A percentile compares a stretch with the other conserved stretches of the same genome.
Evolutionary conservation across 2,888 invertebrate species (phyloP).

Genomic region (Tricholauxania praeusta): DNA sequence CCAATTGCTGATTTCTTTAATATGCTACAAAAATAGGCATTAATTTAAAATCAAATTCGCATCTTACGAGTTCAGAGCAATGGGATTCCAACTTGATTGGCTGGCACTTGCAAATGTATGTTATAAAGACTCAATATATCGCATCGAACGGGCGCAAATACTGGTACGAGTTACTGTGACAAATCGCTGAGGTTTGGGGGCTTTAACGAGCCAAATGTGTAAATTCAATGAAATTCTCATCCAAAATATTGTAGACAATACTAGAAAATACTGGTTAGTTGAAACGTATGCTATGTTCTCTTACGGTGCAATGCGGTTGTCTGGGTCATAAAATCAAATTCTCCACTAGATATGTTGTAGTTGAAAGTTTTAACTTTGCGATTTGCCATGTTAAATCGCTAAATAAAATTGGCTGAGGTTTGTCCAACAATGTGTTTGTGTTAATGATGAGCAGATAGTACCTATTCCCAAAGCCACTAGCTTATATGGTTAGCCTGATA

Average conservation of each 20-base stretch:
- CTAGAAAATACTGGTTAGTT: constrained; percentile 2
- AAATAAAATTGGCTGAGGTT: constrained; percentile 25
- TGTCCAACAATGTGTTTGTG: constrained; percentile 25
- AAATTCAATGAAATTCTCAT: too few species aligned
- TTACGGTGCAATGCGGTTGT: not conserved
- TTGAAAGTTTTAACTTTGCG: not conserved
- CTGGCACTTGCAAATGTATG: too few species aligned
- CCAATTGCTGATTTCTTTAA: too few species aligned
- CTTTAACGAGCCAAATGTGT: too few species aligned
- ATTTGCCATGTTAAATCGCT: not conserved
- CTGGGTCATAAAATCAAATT: not conserved
- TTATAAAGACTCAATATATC: too few species aligned
- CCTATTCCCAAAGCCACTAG: not conserved
- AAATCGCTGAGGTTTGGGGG: constrained; percentile 42
- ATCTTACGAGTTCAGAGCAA: constrained; percentile 39
- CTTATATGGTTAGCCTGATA: constrained; percentile 19
- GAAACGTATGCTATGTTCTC: not conserved
- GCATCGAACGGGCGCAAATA: not conserved
- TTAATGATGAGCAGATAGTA: not conserved
- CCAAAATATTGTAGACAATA: not conserved
- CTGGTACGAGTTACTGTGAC: constrained; percentile 48
- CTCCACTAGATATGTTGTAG: not conserved
- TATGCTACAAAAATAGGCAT: constrained; percentile 27
- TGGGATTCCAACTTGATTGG: too few species aligned
- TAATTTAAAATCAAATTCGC: constrained; percentile 50